These are phyloP conservation scores for Mustelus asterias DNA, from an alignment of 2,113 vertebrate genomes.

Conservation along the genomic window DNA sequence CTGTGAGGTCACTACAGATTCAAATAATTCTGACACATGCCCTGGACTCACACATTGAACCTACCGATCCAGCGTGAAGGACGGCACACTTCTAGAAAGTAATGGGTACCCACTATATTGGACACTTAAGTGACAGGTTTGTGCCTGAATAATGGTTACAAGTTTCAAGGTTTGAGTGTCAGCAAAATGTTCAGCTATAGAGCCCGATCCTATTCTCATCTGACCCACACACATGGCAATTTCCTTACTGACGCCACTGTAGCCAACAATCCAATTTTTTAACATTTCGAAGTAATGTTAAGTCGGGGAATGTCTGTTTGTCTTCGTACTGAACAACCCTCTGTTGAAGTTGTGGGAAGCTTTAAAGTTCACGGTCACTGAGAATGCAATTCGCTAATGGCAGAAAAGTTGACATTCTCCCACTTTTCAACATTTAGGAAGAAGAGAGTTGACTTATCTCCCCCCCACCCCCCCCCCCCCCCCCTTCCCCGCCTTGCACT, in stretches of 20 bases:
- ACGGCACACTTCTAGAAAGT: not conserved
- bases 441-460: not conserved
- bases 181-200: not conserved
- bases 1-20: not conserved
- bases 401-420: not conserved
- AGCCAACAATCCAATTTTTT: not conserved
- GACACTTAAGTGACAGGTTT: not conserved
- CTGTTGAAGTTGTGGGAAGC: not conserved
- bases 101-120: not conserved
- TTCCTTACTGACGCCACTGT: not conserved
- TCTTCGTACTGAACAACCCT: not conserved
- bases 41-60: not conserved
- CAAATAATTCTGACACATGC: not conserved
- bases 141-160: too few species aligned
- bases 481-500: too few species aligned
- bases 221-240: not conserved
- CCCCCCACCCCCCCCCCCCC: too few species aligned
- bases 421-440: not conserved
- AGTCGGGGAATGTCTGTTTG: not conserved
- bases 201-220: not conserved
- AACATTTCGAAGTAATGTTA: not conserved
- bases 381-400: not conserved
- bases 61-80: not conserved
- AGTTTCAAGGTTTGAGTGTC: not conserved
- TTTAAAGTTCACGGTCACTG: not conserved